Conservation (phyloP, 2,888 invertebrate species). For the Bellardia bayeri region DNA sequence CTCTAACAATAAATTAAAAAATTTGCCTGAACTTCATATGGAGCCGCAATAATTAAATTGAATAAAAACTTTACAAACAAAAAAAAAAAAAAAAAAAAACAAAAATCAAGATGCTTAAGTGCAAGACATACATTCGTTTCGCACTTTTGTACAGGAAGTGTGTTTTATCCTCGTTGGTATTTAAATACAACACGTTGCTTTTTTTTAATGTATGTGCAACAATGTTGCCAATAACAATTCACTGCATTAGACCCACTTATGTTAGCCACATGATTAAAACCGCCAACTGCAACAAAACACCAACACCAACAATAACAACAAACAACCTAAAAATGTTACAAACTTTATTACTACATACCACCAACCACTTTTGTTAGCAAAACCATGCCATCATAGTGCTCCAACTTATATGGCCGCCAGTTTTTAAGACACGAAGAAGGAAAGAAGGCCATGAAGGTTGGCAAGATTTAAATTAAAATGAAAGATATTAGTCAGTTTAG, state of each 20-base stretch:
- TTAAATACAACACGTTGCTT: conserved; percentile 32
- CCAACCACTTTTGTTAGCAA: conserved; percentile 34
- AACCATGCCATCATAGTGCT: background rate
- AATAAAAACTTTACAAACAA: background rate
- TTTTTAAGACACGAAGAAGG: background rate
- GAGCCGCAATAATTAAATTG: background rate
- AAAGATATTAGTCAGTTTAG: conserved; percentile 58
- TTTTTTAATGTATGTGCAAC: conserved; percentile 47
- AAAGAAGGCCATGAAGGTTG: conserved; percentile 47
- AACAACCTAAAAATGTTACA: background rate
- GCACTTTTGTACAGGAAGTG: conserved; percentile 43
- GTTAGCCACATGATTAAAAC: conserved; percentile 43
- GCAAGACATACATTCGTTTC: conserved; percentile 24
- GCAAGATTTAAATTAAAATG: conserved; percentile 59
- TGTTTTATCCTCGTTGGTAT: conserved; percentile 23
- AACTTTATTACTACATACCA: conserved; percentile 24
- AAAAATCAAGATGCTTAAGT: background rate
- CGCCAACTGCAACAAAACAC: conserved; percentile 11
- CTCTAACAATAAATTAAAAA: background rate
- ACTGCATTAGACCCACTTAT: conserved; percentile 35
- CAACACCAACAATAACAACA: background rate
- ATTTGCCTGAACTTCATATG: background rate
- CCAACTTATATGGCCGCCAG: conserved; percentile 25
- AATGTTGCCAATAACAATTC: conserved; percentile 55
- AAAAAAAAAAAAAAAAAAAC: background rate